Base-by-base conservation (phyloP, 2,797 vertebrate genomes). In the Danio kyathit region DNA sequence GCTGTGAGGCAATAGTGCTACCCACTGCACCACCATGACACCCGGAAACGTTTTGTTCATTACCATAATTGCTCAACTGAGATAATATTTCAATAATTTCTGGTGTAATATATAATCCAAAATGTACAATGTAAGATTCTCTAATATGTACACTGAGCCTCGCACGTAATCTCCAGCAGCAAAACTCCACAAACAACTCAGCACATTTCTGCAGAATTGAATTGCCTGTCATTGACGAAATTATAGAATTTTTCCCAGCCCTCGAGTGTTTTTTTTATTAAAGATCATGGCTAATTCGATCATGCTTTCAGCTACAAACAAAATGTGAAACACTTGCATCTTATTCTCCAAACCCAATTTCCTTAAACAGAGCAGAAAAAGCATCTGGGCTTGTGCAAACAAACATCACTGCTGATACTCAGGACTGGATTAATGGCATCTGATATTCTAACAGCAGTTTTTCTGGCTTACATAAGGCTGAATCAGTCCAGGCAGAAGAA, bases 401-500 rank as follows among this genome's bases (percentile, higher is more conserved):
- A 72, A 43, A 56, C 51, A 71, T 54, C 7, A 70, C 19, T 11
- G 8, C 21, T 17, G 16, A 52, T 11, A 69, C 21, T 51, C 21
- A 60, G 21, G 11, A 60, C 21, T n/a, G 48, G 49, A 71, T 54
- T 17, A 71, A 73, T 59, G 7, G 12, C 54, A 59, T 59, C 21
- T 49, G 44, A 38, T 52, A 76, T 54, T 54, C 11, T 11, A 21
- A 29, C 48, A 64, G 5, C 60, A 19, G 38, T 64, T 44, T 29
- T 40, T 52, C 61, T 65, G 40, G n/a, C 49, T 76, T 54, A 44
- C 21, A 46, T 29, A 19, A 38, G 29, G 44, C 44, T 61, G 56
- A 67, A 41, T n/a, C 11, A 21, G n/a, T 44, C 46, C 59, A 74
- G 49, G 9, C 14, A 64, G 40, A 6, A 81, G 59, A 21, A 71